Evolutionary conservation across 2,113 vertebrate genomes (phyloP).

Genomic region (Bufo bufo): DNA sequence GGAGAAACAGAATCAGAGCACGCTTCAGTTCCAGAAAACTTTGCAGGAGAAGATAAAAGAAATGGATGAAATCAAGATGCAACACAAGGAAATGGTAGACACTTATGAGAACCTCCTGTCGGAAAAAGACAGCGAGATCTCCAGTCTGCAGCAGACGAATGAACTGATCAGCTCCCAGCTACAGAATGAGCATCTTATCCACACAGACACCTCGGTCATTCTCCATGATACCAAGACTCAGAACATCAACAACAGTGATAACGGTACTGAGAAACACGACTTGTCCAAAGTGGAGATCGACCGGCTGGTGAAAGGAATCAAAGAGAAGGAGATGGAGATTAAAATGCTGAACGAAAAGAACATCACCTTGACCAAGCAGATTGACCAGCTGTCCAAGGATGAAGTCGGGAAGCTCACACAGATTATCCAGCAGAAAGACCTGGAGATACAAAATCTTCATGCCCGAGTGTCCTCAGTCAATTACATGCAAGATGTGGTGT

Average conservation of each 20-base stretch:
- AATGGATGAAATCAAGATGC: conserved; percentile 81
- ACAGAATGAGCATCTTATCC: conserved; percentile 70
- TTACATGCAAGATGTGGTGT: conserved; percentile 80
- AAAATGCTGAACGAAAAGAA: conserved; percentile 93
- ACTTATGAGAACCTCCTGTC: conserved; percentile 81
- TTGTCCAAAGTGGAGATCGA: conserved; percentile 93
- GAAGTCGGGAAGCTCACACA: conserved; percentile 91
- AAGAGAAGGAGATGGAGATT: conserved; percentile 93
- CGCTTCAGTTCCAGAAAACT: conserved; percentile 78
- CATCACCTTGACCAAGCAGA: conserved; percentile 81
- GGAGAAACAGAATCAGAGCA: conserved; percentile 83
- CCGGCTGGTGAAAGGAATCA: conserved; percentile 87
- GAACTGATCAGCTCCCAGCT: conserved; percentile 77
- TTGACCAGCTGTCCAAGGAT: conserved; percentile 89
- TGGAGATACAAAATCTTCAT: conserved; percentile 91
- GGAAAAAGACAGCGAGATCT: conserved; percentile 88
- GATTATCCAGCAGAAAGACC: conserved; percentile 90
- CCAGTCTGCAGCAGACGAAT: conserved; percentile 78
- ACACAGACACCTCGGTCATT: conserved; percentile 77
- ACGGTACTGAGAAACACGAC: conserved; percentile 94
- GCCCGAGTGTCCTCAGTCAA: conserved; percentile 79
- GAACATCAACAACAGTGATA: conserved; percentile 84
- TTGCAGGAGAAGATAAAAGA: conserved; percentile 85
- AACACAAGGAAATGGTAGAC: conserved; percentile 82
- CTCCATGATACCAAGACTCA: conserved; percentile 88